Evolutionary conservation across 2,888 invertebrate species (phyloP).

Genomic region (Caenorhabditis drosophilae): DNA sequence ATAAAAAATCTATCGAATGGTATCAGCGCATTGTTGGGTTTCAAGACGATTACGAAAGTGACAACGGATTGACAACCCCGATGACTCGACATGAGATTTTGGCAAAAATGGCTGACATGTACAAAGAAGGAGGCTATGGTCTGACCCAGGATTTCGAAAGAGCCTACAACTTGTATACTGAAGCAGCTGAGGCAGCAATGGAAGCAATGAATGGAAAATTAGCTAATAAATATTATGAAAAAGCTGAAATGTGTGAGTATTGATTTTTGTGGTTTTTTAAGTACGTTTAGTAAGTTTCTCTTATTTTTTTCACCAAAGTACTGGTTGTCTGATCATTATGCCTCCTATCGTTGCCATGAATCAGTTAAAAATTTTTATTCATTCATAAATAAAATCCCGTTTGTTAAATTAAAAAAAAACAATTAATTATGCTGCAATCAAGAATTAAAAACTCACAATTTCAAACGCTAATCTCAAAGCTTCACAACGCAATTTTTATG

Average conservation of each 20-base stretch:
- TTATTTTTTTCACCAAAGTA: background rate
- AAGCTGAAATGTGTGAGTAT: slow-evolving; percentile 49
- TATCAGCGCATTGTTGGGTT: slow-evolving; percentile 44
- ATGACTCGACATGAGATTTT: slow-evolving; percentile 69
- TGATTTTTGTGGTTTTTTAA: slow-evolving; percentile 8
- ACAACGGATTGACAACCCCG: slow-evolving; percentile 1
- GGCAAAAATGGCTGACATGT: slow-evolving; percentile 72
- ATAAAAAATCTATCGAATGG: slow-evolving; percentile 39
- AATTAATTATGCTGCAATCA: no score
- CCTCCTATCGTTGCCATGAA: background rate
- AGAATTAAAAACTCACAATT: no score
- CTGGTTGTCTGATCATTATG: background rate
- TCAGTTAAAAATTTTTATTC: no score
- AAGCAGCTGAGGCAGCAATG: slow-evolving; percentile 74
- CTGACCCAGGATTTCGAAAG: slow-evolving; percentile 70
- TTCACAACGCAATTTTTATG: no score
- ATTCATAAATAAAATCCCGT: no score
- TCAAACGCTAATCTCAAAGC: no score
- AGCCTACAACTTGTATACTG: slow-evolving; percentile 72
- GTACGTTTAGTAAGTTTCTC: no score
- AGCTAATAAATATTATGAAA: slow-evolving; percentile 70
- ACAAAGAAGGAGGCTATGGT: slow-evolving; percentile 70
- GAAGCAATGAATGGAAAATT: slow-evolving; percentile 73
- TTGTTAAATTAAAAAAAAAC: no score
- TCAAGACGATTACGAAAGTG: slow-evolving; percentile 51